phyloP scores from a whole-genome alignment of 2,113 vertebrate genomes.

The Neotoma lepida region DNA sequence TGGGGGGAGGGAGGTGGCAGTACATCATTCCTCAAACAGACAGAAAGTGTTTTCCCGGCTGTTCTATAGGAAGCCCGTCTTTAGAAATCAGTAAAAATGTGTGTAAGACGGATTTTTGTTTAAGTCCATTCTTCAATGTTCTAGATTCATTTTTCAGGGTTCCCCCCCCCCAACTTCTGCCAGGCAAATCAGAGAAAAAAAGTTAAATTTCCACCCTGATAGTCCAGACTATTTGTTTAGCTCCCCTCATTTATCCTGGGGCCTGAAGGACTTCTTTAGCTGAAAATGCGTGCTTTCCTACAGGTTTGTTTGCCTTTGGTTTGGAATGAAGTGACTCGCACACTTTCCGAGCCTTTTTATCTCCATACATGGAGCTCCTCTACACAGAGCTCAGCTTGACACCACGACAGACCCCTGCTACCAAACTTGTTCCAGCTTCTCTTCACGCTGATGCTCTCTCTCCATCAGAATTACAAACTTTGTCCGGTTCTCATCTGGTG shows the following conservation, averaged over 20 bases:
- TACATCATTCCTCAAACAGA: conserved; percentile 82
- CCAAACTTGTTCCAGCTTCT: background rate
- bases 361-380: background rate
- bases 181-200: conserved; percentile 65
- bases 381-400: conserved; percentile 46
- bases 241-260: background rate
- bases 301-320: background rate
- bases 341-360: background rate
- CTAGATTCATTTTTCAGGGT: background rate
- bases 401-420: conserved; percentile 20
- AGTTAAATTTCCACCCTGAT: background rate
- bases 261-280: background rate
- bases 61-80: conserved; percentile 78
- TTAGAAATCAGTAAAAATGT: conserved; percentile 82
- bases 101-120: conserved; percentile 75
- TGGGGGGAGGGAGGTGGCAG: conserved; percentile 20
- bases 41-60: conserved; percentile 84
- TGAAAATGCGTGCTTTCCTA: background rate
- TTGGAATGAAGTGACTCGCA: conserved; percentile 12
- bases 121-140: conserved; percentile 69
- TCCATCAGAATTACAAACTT: conserved; percentile 69
- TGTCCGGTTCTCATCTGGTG: conserved; percentile 75
- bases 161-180: conserved; percentile 48
- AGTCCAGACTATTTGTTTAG: background rate
- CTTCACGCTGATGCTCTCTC: conserved; percentile 69